These are phyloP conservation scores for Xenopus petersii DNA, from an alignment of 2,797 vertebrate species.

Conservation along the genomic window DNA sequence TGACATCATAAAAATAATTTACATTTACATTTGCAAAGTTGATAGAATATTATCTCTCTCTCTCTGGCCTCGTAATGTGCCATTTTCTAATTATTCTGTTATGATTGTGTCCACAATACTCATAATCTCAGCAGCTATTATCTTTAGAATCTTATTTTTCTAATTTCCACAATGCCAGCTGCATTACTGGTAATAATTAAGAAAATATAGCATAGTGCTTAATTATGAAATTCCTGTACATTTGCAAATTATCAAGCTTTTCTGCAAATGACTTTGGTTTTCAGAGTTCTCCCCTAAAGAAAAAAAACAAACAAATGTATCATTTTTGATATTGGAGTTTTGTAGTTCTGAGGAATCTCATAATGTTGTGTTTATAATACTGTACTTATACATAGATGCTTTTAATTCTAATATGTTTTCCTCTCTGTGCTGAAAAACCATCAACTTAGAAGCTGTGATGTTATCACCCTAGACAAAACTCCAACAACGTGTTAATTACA, in stretches of 20 bases:
- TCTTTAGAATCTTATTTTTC: not conserved
- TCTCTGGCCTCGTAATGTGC: not conserved
- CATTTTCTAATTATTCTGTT: constrained; percentile 2
- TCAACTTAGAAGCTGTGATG: too few species aligned
- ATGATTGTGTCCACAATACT: constrained; percentile 7
- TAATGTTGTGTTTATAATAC: too few species aligned
- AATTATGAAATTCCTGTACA: not conserved
- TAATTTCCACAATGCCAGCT: not conserved
- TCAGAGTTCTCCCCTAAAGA: not conserved
- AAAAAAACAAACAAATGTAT: too few species aligned
- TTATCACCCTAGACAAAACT: too few species aligned
- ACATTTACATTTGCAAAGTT: not conserved
- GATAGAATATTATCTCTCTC: not conserved
- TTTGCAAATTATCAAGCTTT: not conserved
- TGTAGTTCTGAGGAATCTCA: too few species aligned
- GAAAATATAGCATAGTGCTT: not conserved
- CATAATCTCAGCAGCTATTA: constrained; percentile 7
- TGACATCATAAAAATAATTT: not conserved
- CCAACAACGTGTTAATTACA: too few species aligned
- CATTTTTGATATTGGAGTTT: too few species aligned
- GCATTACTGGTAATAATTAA: not conserved
- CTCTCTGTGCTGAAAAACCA: too few species aligned
- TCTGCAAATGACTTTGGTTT: not conserved
- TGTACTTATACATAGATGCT: too few species aligned
- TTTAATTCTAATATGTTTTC: too few species aligned